phyloP scores from a whole-genome alignment of 1,140 invertebrate species.

The Polypedilum vanderplanki region DNA sequence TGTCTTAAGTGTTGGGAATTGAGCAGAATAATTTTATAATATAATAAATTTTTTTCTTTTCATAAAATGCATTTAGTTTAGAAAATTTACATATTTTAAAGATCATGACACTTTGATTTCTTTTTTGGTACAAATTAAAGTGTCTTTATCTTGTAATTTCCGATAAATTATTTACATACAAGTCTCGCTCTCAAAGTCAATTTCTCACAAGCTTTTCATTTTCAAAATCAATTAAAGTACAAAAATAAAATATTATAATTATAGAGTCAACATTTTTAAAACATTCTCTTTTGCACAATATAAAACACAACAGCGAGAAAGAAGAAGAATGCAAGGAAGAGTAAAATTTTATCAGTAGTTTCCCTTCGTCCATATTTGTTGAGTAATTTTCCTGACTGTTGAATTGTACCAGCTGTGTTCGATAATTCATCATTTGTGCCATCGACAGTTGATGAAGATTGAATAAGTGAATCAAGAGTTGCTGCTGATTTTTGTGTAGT shows the following conservation, averaged over 20 bases:
- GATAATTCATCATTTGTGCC: slow-evolving; percentile 78
- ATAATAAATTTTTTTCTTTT: neutral
- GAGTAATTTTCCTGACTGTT: slow-evolving; percentile 80
- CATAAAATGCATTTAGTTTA: neutral
- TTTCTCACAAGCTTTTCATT: neutral
- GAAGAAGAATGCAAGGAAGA: slow-evolving; percentile 84
- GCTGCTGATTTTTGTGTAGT: slow-evolving; percentile 79
- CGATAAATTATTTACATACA: neutral
- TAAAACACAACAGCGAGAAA: slow-evolving; percentile 88
- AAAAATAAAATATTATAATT: neutral
- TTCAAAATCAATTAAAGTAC: neutral
- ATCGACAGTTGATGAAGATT: slow-evolving; percentile 55
- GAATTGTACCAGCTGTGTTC: slow-evolving; percentile 75
- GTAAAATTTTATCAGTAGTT: slow-evolving; percentile 87
- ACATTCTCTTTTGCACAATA: slow-evolving; percentile 82
- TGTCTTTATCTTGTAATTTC: neutral
- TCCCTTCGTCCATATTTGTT: slow-evolving; percentile 91
- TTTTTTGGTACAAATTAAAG: no score
- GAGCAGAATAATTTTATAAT: neutral
- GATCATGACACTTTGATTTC: neutral
- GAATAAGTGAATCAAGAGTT: slow-evolving; percentile 74
- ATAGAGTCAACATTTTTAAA: slow-evolving; percentile 47
- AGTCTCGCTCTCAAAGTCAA: neutral
- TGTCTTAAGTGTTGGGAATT: neutral
- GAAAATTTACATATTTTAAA: neutral